Conservation (phyloP, 2,888 invertebrate genomes). For the Clivina fossor region DNA sequence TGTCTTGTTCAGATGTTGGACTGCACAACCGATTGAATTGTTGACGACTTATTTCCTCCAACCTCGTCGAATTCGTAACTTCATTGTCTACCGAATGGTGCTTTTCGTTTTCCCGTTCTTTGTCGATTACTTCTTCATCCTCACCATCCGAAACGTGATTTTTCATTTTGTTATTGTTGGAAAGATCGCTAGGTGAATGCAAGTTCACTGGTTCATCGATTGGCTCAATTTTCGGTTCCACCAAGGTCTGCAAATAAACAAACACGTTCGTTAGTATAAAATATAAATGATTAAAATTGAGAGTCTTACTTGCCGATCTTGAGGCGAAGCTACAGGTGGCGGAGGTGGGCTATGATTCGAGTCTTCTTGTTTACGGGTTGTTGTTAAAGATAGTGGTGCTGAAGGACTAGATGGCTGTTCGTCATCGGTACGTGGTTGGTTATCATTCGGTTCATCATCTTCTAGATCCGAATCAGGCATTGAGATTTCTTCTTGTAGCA, state of each 20-base stretch:
- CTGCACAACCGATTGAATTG: conserved; percentile 46
- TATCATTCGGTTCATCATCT: conserved; percentile 62
- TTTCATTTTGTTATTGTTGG: conserved; percentile 58
- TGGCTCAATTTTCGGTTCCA: conserved; percentile 46
- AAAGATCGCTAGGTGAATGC: conserved; percentile 57
- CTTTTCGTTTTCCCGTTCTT: conserved; percentile 47
- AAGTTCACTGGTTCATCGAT: conserved; percentile 51
- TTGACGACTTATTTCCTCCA: conserved; percentile 49
- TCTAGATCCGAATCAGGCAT: conserved; percentile 68
- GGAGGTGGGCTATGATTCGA: conserved; percentile 57
- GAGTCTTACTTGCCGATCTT: conserved; percentile 18
- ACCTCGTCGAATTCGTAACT: conserved; percentile 50
- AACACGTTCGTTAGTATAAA: background rate
- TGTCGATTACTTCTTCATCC: conserved; percentile 58
- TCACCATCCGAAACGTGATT: conserved; percentile 58
- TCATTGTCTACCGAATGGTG: conserved; percentile 43
- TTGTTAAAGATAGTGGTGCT: conserved; percentile 71
- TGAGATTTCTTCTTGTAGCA: conserved; percentile 69
- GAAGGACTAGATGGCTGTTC: conserved; percentile 67
- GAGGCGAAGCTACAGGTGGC: conserved; percentile 41
- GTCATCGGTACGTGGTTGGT: conserved; percentile 51
- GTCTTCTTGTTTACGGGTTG: conserved; percentile 60
- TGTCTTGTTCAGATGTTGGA: conserved; percentile 38
- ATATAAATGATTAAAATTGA: background rate
- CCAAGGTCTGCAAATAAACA: conserved; percentile 19